Conservation (phyloP, 2,113 vertebrate species). For the Heteronetta atricapilla region DNA sequence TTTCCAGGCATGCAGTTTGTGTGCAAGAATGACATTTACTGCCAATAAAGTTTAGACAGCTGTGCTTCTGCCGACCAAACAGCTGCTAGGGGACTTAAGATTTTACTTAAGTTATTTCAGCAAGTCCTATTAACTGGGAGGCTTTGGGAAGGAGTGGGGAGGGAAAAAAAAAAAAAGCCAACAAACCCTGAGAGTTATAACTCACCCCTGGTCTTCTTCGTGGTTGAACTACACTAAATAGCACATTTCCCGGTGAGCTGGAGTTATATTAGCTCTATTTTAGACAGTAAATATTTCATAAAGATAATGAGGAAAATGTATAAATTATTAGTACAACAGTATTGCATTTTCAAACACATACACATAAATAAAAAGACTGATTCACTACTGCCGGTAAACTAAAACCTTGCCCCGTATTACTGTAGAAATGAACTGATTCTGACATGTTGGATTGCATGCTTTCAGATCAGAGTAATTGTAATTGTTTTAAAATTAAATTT, state of each 20-base stretch:
- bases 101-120: conserved; percentile 28
- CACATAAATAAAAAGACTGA: neutral
- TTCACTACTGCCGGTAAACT: neutral
- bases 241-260: neutral
- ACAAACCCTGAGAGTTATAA: neutral
- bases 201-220: neutral
- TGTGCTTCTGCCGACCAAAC: conserved; percentile 47
- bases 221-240: neutral
- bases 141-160: neutral
- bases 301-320: conserved; percentile 46
- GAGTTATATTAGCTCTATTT: conserved; percentile 21
- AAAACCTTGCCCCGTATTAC: neutral
- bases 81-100: conserved; percentile 52
- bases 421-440: neutral
- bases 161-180: neutral
- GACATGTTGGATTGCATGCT: neutral
- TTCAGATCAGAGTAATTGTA: neutral
- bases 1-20: neutral
- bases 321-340: conserved; percentile 41
- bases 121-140: neutral
- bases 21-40: conserved; percentile 63
- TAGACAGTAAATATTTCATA: conserved; percentile 49
- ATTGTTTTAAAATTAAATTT: neutral
- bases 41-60: conserved; percentile 68
- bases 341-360: neutral